These are phyloP conservation scores for Pseudococcus viburni DNA, from an alignment of 2,888 invertebrate genomes.

Conservation along the genomic window DNA sequence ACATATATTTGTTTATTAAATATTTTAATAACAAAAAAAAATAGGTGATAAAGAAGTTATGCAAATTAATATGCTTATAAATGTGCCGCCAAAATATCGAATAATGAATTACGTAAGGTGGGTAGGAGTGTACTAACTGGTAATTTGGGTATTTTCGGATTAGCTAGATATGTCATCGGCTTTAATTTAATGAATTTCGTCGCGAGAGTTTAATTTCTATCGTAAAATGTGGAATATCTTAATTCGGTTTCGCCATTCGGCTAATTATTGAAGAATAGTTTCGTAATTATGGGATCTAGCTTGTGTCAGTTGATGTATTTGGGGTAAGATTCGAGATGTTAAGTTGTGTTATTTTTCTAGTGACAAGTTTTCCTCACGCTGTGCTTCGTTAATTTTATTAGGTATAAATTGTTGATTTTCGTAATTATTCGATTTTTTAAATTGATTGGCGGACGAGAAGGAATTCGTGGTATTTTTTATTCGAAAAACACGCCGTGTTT, in stretches of 20 bases:
- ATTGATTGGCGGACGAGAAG: background rate
- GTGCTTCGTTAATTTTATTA: constrained; percentile 13
- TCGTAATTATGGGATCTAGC: background rate
- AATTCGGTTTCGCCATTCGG: constrained; percentile 1
- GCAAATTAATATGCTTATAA: constrained; percentile 17
- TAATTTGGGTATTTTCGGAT: constrained; percentile 23
- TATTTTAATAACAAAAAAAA: constrained; percentile 13
- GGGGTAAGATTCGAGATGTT: background rate
- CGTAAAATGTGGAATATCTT: background rate
- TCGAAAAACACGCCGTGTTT: too few species aligned
- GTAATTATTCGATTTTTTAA: background rate
- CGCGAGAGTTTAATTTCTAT: background rate
- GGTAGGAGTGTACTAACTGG: constrained; percentile 26
- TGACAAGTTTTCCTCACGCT: background rate
- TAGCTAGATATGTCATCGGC: constrained; percentile 33
- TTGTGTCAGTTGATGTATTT: background rate
- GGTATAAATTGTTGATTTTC: background rate
- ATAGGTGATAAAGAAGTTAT: constrained; percentile 42
- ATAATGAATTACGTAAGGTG: constrained; percentile 36
- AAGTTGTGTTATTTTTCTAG: background rate
- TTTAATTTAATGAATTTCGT: constrained; percentile 33
- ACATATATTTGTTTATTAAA: constrained; percentile 38
- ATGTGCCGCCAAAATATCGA: constrained; percentile 19
- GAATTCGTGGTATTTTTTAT: background rate
- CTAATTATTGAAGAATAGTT: background rate